Conservation (phyloP, 2,888 invertebrate species). For the Arenicola marina region DNA sequence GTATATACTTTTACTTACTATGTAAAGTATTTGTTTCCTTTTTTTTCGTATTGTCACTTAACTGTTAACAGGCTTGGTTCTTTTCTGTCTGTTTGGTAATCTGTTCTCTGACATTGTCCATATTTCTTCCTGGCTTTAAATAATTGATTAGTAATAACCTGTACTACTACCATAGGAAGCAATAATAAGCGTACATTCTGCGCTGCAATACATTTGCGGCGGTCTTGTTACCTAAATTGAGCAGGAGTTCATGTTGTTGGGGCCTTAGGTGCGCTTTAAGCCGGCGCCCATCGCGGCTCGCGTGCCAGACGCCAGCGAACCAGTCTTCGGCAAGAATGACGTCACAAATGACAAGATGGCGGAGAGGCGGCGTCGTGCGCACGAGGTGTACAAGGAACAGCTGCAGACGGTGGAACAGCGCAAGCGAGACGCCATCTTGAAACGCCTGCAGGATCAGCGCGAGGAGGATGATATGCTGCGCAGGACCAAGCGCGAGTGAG, state of each 20-base stretch:
- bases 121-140: background rate
- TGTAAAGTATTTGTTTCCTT: no score
- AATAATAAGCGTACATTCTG: background rate
- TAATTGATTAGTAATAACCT: background rate
- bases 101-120: no score
- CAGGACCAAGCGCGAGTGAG: slow-evolving; percentile 54
- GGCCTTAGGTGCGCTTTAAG: slow-evolving; percentile 57
- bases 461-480: slow-evolving; percentile 55
- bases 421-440: slow-evolving; percentile 56
- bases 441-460: slow-evolving; percentile 54
- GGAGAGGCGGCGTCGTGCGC: slow-evolving; percentile 50
- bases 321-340: slow-evolving; percentile 59
- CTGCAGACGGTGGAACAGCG: slow-evolving; percentile 54
- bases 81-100: no score
- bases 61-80: no score
- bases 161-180: background rate
- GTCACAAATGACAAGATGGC: slow-evolving; percentile 57
- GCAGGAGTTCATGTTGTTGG: no score
- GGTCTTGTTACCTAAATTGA: background rate
- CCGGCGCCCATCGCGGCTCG: slow-evolving; percentile 53
- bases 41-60: no score
- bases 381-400: slow-evolving; percentile 55
- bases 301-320: slow-evolving; percentile 50
- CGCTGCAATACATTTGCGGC: background rate
- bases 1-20: no score